phyloP scores from a whole-genome alignment of 2,797 vertebrate genomes.

The Tapera naevia region DNA sequence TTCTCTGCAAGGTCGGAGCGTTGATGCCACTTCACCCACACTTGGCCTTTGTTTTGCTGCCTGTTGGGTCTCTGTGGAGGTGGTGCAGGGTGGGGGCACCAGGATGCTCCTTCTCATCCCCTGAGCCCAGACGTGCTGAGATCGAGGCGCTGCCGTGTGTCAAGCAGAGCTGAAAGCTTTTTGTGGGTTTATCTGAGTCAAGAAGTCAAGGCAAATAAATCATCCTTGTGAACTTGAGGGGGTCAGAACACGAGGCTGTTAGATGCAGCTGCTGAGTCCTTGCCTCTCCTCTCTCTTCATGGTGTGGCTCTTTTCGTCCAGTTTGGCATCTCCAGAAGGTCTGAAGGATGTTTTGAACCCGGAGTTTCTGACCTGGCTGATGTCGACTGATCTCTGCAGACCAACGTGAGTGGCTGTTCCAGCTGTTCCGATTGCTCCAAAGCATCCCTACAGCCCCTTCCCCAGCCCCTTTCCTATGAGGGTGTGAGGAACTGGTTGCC shows the following conservation, averaged over 20 bases:
- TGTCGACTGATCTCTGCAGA: constrained; percentile 50
- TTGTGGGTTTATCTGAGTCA: neutral
- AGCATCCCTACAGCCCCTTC: neutral
- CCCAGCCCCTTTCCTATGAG: neutral
- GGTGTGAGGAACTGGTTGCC: no score
- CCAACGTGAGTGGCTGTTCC: constrained; percentile 30
- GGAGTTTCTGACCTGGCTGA: constrained; percentile 64
- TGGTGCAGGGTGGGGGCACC: neutral
- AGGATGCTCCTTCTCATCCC: neutral
- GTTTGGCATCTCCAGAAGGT: neutral
- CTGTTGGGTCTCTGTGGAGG: neutral
- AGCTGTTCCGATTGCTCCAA: neutral
- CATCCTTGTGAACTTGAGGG: rapidly evolving
- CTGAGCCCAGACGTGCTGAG: neutral
- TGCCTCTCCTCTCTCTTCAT: neutral
- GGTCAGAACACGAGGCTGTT: rapidly evolving
- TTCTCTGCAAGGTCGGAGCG: neutral
- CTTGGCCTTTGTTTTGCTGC: neutral
- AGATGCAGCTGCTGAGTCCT: rapidly evolving
- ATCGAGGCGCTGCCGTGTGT: rapidly evolving
- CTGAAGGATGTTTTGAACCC: constrained; percentile 26
- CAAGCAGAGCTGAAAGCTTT: neutral
- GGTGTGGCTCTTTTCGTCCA: neutral
- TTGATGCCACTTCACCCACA: neutral
- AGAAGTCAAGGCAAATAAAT: neutral